Evolutionary conservation across 2,113 vertebrate species (phyloP), one percentile per base, ranked within the genome.

Genomic region (Taurulus bubalis): DNA sequence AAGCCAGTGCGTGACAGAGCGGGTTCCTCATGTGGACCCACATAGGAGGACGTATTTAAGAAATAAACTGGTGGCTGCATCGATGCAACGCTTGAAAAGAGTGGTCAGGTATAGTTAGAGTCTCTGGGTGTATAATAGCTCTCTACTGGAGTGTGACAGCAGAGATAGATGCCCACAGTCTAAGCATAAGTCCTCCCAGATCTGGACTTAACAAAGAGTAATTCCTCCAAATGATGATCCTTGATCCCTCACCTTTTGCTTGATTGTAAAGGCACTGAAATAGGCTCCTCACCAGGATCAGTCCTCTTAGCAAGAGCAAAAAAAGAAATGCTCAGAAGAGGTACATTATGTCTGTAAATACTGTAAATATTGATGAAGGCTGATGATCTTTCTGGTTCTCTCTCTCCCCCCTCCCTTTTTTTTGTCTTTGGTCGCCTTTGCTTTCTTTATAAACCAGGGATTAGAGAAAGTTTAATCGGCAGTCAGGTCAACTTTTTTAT

Each of bases 1-100:
- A 93, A 95, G 80, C 91, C 93, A 0, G 85, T 68, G 51, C 82
- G 77, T 26, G 93, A 89, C 80, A 95, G 90, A 80, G 92, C 84
- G 18, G 86, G 87, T 22, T 95, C 90, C 78, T 40, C 75, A 14
- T 16, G 6, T 0, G 72, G 64, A 20, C 74, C 74, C 18, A 32
- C 15, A 77, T 79, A 83, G 40, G 28, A 53, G 4, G 91, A 83
- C 18, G 85, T 88, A 73, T 93, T 90, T 42, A 53, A 75, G 22
- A 12, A 47, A 53, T 63, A 34, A 69, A 15, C 22, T 24, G 63
- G 45, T 12, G 36, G 36, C 2, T 81, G 78, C 87, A 94, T 92
- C 56, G 82, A 10, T 60, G 72, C 12, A 74, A 60, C 49, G 16
- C 42, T 74, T 42, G 3, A 26, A 14, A 62, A 58, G 55, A 58